These are phyloP conservation scores for Octodon degus DNA, from an alignment of 2,113 vertebrate species.

Conservation along the genomic window DNA sequence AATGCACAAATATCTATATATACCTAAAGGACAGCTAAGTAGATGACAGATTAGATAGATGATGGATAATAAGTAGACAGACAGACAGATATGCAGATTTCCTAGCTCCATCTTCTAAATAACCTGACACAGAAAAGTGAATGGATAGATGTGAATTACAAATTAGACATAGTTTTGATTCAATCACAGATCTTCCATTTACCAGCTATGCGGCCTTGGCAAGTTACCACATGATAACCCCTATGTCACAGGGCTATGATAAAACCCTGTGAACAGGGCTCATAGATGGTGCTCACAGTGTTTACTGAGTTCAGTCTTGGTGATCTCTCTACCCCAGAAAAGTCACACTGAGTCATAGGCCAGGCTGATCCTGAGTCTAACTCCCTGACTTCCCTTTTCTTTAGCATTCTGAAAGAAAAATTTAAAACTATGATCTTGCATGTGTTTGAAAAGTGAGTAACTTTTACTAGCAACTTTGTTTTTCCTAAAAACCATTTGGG, in stretches of 20 bases:
- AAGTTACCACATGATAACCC: not conserved
- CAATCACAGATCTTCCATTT: not conserved
- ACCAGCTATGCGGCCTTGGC: not conserved
- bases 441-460: not conserved
- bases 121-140: not conserved
- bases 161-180: not conserved
- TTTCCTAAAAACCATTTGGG: not conserved
- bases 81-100: not conserved
- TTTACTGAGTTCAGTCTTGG: not conserved
- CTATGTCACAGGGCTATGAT: not conserved
- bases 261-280: not conserved
- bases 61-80: not conserved
- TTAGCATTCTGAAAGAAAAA: not conserved
- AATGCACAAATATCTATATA: not conserved
- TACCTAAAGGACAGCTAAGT: too few relatives aligned
- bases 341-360: not conserved
- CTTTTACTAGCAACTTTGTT: not conserved
- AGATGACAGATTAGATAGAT: not conserved
- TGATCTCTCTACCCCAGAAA: not conserved
- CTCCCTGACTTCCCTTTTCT: not conserved
- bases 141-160: not conserved
- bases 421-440: not conserved
- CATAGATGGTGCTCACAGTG: not conserved
- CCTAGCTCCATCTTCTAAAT: not conserved
- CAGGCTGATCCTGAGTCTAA: not conserved